Conservation (phyloP, 2,888 invertebrate species). For the Gnatocerus cornutus region DNA sequence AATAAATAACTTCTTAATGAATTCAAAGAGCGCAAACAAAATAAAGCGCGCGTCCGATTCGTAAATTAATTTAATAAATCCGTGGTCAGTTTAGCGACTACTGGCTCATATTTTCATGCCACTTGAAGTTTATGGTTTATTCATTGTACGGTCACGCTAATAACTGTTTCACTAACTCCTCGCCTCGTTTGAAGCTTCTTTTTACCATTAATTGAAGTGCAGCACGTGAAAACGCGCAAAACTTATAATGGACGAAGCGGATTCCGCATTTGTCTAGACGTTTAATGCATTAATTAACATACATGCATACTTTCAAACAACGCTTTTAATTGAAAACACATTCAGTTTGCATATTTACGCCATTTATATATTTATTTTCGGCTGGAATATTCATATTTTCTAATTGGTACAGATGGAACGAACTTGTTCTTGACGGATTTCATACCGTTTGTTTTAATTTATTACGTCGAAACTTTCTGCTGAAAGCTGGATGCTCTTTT, state of each 20-base stretch:
- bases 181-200: conserved; percentile 24
- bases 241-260: conserved; percentile 45
- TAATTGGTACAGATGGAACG: conserved; percentile 9
- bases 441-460: background rate
- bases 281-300: conserved; percentile 48
- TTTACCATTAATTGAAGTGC: conserved; percentile 24
- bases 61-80: conserved; percentile 55
- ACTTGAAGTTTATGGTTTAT: conserved; percentile 53
- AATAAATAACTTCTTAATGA: conserved; percentile 49
- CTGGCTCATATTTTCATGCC: conserved; percentile 52
- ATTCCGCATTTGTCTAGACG: conserved; percentile 44
- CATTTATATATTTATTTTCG: conserved; percentile 26
- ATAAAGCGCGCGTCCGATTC: conserved; percentile 50
- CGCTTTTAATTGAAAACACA: conserved; percentile 45
- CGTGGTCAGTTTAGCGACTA: conserved; percentile 54
- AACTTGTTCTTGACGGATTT: conserved; percentile 3
- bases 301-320: conserved; percentile 49
- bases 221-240: conserved; percentile 35
- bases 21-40: conserved; percentile 51
- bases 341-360: conserved; percentile 44
- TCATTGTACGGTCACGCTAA: conserved; percentile 48
- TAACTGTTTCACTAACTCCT: conserved; percentile 38
- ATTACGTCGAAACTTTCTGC: conserved; percentile 5
- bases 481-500: conserved; percentile 7
- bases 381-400: conserved; percentile 31